A percentile compares a stretch with the other conserved stretches of the same genome.
phyloP scores from a whole-genome alignment of 2,888 invertebrate genomes.

The Chaitophorus viminalis region DNA sequence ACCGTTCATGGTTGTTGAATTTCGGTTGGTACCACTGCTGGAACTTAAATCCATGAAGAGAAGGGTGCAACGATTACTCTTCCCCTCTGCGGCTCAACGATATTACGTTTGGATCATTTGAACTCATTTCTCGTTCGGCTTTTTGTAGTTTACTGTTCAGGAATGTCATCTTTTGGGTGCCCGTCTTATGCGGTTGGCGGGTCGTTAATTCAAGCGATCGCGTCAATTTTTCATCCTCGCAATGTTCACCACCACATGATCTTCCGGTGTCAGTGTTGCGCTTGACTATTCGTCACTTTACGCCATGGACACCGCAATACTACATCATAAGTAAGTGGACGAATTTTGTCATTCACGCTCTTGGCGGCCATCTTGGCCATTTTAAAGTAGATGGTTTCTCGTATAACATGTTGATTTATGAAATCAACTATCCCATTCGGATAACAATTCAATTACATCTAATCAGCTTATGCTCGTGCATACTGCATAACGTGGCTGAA shows the following conservation, averaged over 20 bases:
- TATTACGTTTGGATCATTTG: no score
- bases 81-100: no score
- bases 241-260: not conserved
- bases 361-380: not conserved
- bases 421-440: not conserved
- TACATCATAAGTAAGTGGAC: not conserved
- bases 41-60: no score
- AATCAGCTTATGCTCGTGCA: no score
- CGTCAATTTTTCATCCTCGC: not conserved
- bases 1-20: no score
- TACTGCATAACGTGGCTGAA: not conserved
- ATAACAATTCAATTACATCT: no score
- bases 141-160: fast-evolving
- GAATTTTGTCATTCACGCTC: not conserved
- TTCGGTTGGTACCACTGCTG: no score
- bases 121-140: not conserved
- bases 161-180: no score
- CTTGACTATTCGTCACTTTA: not conserved
- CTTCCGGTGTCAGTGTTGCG: not conserved
- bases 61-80: no score
- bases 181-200: no score
- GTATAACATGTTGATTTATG: not conserved
- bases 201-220: not conserved
- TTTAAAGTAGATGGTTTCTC: not conserved
- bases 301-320: not conserved